A percentile compares a stretch with the other conserved stretches of the same genome.
Conservation (phyloP, 2,888 invertebrate genomes). For the Adela reaumurella region DNA sequence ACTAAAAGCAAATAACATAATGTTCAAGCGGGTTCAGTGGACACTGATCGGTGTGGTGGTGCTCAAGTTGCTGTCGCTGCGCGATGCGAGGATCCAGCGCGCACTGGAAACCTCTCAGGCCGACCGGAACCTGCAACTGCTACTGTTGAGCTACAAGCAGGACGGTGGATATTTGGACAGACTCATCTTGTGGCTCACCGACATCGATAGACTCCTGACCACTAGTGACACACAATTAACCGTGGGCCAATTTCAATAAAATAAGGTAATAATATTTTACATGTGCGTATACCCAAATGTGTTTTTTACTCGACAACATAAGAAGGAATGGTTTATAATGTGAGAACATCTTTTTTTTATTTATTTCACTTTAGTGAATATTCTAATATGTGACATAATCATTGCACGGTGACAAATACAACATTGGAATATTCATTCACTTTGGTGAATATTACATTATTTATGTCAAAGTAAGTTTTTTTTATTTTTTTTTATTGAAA, state of each 20-base stretch:
- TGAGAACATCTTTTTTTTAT: too few species aligned
- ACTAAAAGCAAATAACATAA: conserved; percentile 66
- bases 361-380: too few species aligned
- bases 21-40: conserved; percentile 71
- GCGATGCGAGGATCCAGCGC: conserved; percentile 27
- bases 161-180: conserved; percentile 49
- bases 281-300: too few species aligned
- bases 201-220: conserved; percentile 42
- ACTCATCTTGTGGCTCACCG: conserved; percentile 46
- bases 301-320: too few species aligned
- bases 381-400: too few species aligned
- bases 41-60: conserved; percentile 65
- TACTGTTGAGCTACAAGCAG: conserved; percentile 46
- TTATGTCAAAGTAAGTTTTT: too few species aligned
- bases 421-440: too few species aligned
- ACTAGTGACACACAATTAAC: conserved; percentile 37
- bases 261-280: too few species aligned
- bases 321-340: too few species aligned
- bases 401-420: too few species aligned
- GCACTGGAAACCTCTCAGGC: conserved; percentile 29
- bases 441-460: too few species aligned
- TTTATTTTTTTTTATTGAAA: too few species aligned
- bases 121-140: conserved; percentile 38
- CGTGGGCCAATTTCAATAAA: conserved; percentile 12
- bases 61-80: conserved; percentile 56